Conservation (phyloP, 2,113 vertebrate species). For the Catagonus wagneri region DNA sequence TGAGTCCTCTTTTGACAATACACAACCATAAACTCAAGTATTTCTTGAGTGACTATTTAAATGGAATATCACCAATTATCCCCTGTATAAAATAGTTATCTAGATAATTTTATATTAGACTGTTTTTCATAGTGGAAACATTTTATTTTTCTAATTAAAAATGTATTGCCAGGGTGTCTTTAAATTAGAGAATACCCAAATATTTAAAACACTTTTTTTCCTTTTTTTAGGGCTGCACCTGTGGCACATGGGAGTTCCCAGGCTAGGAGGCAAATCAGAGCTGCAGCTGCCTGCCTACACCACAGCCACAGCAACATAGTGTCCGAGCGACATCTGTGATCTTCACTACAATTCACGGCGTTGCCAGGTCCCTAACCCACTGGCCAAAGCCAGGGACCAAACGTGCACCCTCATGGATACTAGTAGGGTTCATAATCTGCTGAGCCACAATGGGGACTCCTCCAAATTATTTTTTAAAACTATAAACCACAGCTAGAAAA, state of each 20-base stretch:
- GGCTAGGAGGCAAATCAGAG: too few species aligned
- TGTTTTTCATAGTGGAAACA: not conserved
- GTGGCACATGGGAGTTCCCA: too few species aligned
- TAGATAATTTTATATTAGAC: not conserved
- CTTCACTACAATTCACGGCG: too few species aligned
- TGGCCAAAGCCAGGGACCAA: too few species aligned
- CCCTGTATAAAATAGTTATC: not conserved
- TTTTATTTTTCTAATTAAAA: constrained; percentile 30
- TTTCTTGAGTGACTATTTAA: not conserved
- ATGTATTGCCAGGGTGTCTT: not conserved
- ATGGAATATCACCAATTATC: not conserved
- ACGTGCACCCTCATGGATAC: too few species aligned
- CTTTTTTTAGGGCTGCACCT: too few species aligned
- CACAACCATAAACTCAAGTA: not conserved
- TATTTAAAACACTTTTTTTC: not conserved
- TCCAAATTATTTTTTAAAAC: not conserved
- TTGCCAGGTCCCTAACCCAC: too few species aligned
- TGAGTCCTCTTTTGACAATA: not conserved
- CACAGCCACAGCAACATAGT: too few species aligned
- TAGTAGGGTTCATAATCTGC: too few species aligned
- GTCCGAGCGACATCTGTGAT: too few species aligned
- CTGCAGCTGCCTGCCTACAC: too few species aligned
- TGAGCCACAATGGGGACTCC: too few species aligned
- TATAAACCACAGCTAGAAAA: not conserved
- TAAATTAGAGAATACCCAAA: not conserved